Base-by-base conservation (phyloP, 1,140 invertebrate species). In the Harlomillsia oculata region DNA sequence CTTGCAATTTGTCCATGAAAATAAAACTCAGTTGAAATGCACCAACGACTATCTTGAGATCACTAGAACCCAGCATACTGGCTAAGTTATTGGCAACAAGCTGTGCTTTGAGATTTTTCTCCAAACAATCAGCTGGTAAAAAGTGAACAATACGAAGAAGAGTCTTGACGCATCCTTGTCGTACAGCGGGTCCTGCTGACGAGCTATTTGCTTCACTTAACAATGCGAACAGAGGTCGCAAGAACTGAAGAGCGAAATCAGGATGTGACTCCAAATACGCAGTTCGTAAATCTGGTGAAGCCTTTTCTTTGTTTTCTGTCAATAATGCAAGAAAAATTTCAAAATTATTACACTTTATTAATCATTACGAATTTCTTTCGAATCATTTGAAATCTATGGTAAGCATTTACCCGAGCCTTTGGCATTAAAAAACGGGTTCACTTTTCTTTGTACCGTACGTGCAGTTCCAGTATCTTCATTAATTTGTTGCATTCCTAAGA, bases 1-100 rank as follows among this genome's bases (percentile, higher is more conserved):
- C 85, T 3, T 93, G 90, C 56, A 97, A 72, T 67, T 95, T 92
- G 69, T 91, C 85, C 89, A 98, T 96, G 16, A 98, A 72, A 63
- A 97, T 91, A 70, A 93, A 88, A 16, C 90, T 89, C 81, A 98
- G 89, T 75, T 98, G 94, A 36, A 97, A 73, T n/a, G 92, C 92
- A 50, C 90, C 90, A 43, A 97, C 93, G 21, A 97, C 91, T 66
- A 97, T 96, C 67, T 63, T 63, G 53, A 63, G 56, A 57, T 60
- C 64, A 59, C 60, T 60, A 13, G 93, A 96, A 0, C 92, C 92
- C 78, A 98, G 81, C 94, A 97, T 97, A 36, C 91, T 90, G 30
- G 94, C 93, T 67, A 97, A 91, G 70, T 97, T 92, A 65, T 91
- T 96, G 20, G 92, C 94, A 18, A 97, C 90, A 56, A 91, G 79